Percentiles rank a stretch among this genome's conserved stretches.
These are phyloP conservation scores for Benthosema pterotum DNA, from an alignment of 2,797 vertebrate genomes.

Conservation along the genomic window DNA sequence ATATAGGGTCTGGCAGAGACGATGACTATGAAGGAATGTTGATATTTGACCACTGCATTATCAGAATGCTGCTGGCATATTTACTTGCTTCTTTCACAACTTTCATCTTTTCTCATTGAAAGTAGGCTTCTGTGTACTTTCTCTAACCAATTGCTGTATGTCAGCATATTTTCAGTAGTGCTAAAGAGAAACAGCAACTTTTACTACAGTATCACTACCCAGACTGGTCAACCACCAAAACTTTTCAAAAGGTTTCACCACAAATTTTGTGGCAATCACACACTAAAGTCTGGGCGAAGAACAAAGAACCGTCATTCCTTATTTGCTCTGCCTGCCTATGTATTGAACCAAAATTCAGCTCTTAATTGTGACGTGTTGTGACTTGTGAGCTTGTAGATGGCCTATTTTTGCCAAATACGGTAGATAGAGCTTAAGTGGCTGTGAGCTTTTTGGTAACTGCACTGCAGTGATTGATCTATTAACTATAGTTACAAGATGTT, in stretches of 20 bases:
- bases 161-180: constrained; percentile 46
- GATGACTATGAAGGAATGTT: no score
- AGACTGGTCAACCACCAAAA: constrained; percentile 69
- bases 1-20: no score
- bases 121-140: constrained; percentile 63
- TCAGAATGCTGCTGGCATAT: not conserved
- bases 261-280: not conserved
- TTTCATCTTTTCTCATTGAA: constrained; percentile 75
- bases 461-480: no score
- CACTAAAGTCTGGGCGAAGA: no score
- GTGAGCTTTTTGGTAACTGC: no score
- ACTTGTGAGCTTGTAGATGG: no score
- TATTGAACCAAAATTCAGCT: no score
- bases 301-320: not conserved
- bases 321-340: no score
- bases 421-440: no score
- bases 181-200: constrained; percentile 65
- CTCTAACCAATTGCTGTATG: constrained; percentile 46
- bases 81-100: constrained; percentile 66
- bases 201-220: constrained; percentile 69
- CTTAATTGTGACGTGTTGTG: no score
- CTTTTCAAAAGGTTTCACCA: constrained; percentile 34
- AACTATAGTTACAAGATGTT: no score
- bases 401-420: not conserved
- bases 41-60: not conserved